Base-by-base conservation (phyloP, 2,113 vertebrate species). In the Aleadryas rufinucha region DNA sequence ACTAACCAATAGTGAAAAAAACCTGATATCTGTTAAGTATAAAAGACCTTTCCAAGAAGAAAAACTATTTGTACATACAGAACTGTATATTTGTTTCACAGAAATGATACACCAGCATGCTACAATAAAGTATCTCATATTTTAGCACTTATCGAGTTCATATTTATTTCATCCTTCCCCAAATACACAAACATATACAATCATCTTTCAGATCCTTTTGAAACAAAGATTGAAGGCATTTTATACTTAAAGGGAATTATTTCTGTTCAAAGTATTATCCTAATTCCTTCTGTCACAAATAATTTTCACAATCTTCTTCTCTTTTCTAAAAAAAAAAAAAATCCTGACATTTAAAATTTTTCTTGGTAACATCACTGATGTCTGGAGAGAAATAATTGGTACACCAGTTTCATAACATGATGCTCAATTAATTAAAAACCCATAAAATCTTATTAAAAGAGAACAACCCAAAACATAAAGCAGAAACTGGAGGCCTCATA, bases 361-460 rank as follows among this genome's bases (percentile, higher is more conserved):
- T 64, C 45, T 83, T 78, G 75, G 49, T 35, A 90, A 87, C 8
- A 82, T 41, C 10, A 27, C 84, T 77, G 66, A 75, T 78, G 52
- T 41, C 90, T 74, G 39, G n/a, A 77, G 56, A 95, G 85, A 97
- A 97, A 84, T 59, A 96, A 88, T 12, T 65, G 30, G 53, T 80
- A 81, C 30, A 91, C 56, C 19, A 70, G 50, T 93, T 95, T 95
- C 35, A 87, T 84, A 94, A 96, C 19, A 75, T 11, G 31, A 95
- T 84, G 57, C 41, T 93, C 54, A 74, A 81, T 90, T 95, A 97
- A 96, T 81, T 92, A 88, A 94, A 96, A 60, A 49, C 80, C 3
- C 37, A 93, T 56, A 75, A 82, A 91, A 14, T 68, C 30, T 52
- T 90, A 87, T 86, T 91, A 68, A 91, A 87, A 60, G 37, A 81